Evolutionary conservation across 2,113 vertebrate species (phyloP), one percentile per base, ranked within the genome.

Genomic region (Triplophysa rosa): DNA sequence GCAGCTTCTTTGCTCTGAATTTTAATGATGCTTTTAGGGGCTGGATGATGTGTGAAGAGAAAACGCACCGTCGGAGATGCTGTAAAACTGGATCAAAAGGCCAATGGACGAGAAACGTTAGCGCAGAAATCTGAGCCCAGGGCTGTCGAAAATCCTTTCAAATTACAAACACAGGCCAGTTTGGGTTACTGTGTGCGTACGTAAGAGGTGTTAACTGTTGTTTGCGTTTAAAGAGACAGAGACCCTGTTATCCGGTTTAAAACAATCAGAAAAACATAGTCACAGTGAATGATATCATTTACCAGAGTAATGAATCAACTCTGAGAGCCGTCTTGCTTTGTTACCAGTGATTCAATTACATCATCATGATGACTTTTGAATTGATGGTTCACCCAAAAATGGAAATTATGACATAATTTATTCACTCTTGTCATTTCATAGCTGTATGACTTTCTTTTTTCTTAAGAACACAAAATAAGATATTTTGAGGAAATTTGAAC

Each of bases 11-110:
- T 65, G 74, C 45, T 77, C 67, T 63, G 67, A 62, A 63, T 64
- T 72, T 72, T 71, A 54, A 66, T 71, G 47, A 54, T 21, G 58
- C 78, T 80, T 80, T 80, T 71, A 71, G 29, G 62, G 62, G 61
- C 52, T 66, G 42, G 6, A 17, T 71, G 54, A 78, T 61, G 77
- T 78, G 67, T 79, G 17, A 54, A 64, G 47, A 64, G 52, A 79
- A 79, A 72, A 37, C 11, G 37, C 7, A 2, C 8, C 12, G n/a
- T 69, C 67, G 17, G 14, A 63, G 45, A 65, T 47, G 71, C 58
- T 26, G 71, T 45, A 3, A 62, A 40, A 74, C 58, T 10, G 58
- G 40, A 77, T 65, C 17, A 67, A 65, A 63, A 76, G n/a, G 29
- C 66, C 63, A 75, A 56, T 21, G 37, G 72, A 65, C 33, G 70